phyloP scores from a whole-genome alignment of 1,140 invertebrate species.

The Drosophila bipectinata region DNA sequence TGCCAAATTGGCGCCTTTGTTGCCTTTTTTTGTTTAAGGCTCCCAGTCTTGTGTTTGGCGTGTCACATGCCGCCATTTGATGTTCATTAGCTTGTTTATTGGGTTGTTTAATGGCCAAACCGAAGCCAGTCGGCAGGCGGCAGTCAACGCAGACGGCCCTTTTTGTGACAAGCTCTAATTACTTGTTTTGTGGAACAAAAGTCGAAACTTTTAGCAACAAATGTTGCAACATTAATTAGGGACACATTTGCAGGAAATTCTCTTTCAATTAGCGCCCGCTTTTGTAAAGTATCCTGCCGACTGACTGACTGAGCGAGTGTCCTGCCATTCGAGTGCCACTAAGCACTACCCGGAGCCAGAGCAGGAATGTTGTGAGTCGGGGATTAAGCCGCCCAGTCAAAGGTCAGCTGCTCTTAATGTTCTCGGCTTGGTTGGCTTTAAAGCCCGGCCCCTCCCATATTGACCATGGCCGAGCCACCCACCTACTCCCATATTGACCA shows the following conservation, averaged over 20 bases:
- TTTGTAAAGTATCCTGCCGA: conserved; percentile 8
- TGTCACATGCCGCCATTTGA: conserved; percentile 24
- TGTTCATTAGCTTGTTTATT: conserved; percentile 46
- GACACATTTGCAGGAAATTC: conserved; percentile 55
- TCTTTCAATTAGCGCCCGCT: conserved; percentile 65
- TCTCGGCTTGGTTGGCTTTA: neutral
- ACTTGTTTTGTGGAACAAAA: conserved; percentile 40
- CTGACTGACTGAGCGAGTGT: conserved; percentile 14
- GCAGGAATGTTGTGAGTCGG: conserved; percentile 14
- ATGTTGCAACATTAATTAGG: conserved; percentile 67
- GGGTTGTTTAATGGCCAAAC: conserved; percentile 41
- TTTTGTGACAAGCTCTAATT: conserved; percentile 67
- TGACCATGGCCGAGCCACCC: neutral
- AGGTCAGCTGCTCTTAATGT: conserved; percentile 67
- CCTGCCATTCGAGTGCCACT: conserved; percentile 26
- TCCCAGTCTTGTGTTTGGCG: conserved; percentile 5
- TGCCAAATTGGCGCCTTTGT: conserved; percentile 32
- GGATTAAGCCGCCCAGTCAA: conserved; percentile 47
- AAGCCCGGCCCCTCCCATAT: conserved; percentile 6
- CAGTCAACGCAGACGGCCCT: conserved; percentile 7
- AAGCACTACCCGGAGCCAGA: conserved; percentile 1
- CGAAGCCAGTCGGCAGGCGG: conserved; percentile 16
- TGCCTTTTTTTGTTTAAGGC: neutral
- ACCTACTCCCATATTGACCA: neutral
- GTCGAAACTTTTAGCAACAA: conserved; percentile 52